Percentiles rank a stretch among this genome's conserved stretches.
Conservation (phyloP, 2,797 vertebrate genomes). For the Neosilurus mollespiculum region DNA sequence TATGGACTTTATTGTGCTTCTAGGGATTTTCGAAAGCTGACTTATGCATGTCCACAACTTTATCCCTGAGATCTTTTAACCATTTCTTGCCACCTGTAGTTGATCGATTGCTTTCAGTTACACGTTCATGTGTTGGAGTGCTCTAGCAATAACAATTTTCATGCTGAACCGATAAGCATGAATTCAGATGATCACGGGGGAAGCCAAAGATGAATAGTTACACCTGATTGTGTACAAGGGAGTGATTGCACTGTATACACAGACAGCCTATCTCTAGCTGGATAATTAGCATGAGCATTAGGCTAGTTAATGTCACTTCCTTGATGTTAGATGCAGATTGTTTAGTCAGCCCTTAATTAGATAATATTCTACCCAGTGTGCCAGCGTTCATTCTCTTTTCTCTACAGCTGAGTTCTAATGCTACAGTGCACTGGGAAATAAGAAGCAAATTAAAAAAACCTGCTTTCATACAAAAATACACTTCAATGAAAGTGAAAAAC, state of each 20-base stretch:
- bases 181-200: too few species aligned
- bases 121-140: too few species aligned
- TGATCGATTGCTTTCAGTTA: too few species aligned
- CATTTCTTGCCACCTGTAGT: too few species aligned
- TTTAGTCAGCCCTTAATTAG: neutral
- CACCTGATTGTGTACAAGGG: too few species aligned
- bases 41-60: too few species aligned
- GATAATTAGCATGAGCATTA: constrained; percentile 2
- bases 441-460: neutral
- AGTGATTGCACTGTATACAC: neutral
- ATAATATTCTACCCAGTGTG: neutral
- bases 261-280: neutral
- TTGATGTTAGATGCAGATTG: constrained; percentile 6
- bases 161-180: too few species aligned
- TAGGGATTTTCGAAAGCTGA: too few species aligned
- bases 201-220: too few species aligned
- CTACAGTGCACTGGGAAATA: neutral
- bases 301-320: constrained; percentile 19
- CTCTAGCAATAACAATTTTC: too few species aligned
- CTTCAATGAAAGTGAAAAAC: neutral
- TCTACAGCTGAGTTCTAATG: neutral
- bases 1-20: too few species aligned
- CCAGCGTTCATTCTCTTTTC: neutral
- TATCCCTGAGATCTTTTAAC: too few species aligned
- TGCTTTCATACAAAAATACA: neutral